Evolutionary conservation across 1,140 invertebrate genomes (phyloP).

Genomic region (Diabrotica virgifera): DNA sequence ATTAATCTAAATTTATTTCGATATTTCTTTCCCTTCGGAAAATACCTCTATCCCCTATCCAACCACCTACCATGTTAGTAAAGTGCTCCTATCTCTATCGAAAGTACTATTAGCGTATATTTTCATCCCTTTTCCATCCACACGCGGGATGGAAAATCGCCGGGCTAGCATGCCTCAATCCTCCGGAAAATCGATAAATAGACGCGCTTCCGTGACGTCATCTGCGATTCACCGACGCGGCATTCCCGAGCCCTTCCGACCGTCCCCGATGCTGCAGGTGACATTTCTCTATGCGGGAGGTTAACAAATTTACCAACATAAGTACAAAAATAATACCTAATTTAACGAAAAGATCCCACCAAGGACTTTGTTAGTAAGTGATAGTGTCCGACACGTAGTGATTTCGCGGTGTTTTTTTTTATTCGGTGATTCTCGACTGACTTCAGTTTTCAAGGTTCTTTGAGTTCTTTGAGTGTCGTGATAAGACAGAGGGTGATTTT

Average conservation of each 20-base stretch:
- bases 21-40: no score
- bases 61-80: no score
- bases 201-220: constrained; percentile 47
- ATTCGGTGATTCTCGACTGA: no score
- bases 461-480: no score
- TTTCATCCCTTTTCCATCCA: constrained; percentile 24
- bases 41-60: no score
- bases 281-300: constrained; percentile 44
- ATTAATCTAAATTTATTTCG: no score
- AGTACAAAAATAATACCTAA: constrained; percentile 22
- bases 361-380: constrained; percentile 3
- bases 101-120: constrained; percentile 9
- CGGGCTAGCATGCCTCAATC: constrained; percentile 36
- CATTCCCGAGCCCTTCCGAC: constrained; percentile 40
- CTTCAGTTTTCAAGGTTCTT: no score
- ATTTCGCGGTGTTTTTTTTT: not conserved
- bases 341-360: constrained; percentile 6
- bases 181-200: constrained; percentile 44
- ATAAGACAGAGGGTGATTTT: no score
- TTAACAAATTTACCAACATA: constrained; percentile 30
- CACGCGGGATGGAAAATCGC: constrained; percentile 32
- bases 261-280: constrained; percentile 44
- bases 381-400: not conserved
- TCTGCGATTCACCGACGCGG: constrained; percentile 38
- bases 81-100: constrained; percentile 7